Evolutionary conservation across 1,140 invertebrate genomes (phyloP).

Genomic region (Thrips palmi): DNA sequence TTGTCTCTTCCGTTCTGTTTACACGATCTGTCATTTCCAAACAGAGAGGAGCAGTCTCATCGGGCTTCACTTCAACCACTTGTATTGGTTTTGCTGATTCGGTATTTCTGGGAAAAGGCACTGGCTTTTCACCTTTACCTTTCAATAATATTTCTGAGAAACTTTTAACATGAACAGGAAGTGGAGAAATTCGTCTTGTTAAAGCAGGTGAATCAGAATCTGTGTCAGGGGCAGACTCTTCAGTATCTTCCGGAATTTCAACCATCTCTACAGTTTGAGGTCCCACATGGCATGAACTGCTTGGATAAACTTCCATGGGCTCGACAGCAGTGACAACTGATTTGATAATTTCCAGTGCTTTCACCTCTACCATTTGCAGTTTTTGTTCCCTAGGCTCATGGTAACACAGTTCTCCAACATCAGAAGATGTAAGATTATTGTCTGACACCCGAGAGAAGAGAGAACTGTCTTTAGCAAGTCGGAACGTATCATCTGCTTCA

Average conservation of each 20-base stretch:
- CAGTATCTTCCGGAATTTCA: constrained; percentile 31
- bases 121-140: background rate
- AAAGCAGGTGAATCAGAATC: constrained; percentile 25
- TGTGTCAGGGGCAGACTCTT: constrained; percentile 31
- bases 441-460: constrained; percentile 48
- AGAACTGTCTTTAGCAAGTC: constrained; percentile 42
- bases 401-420: constrained; percentile 13
- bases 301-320: constrained; percentile 27
- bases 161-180: too few species aligned
- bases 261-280: constrained; percentile 28
- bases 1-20: constrained; percentile 17
- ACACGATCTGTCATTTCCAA: constrained; percentile 18
- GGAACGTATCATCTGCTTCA: constrained; percentile 25
- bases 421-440: constrained; percentile 23
- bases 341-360: constrained; percentile 34
- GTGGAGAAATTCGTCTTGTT: constrained; percentile 13
- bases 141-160: constrained; percentile 12
- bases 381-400: background rate
- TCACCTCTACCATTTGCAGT: constrained; percentile 29
- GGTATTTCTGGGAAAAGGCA: constrained; percentile 3
- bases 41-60: constrained; percentile 13
- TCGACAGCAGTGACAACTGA: constrained; percentile 25
- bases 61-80: background rate
- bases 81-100: background rate
- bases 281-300: constrained; percentile 17